Percentiles rank a stretch among this genome's conserved stretches.
Evolutionary conservation across 2,113 vertebrate genomes (phyloP).

Genomic region (Microcebus lehilahytsara): DNA sequence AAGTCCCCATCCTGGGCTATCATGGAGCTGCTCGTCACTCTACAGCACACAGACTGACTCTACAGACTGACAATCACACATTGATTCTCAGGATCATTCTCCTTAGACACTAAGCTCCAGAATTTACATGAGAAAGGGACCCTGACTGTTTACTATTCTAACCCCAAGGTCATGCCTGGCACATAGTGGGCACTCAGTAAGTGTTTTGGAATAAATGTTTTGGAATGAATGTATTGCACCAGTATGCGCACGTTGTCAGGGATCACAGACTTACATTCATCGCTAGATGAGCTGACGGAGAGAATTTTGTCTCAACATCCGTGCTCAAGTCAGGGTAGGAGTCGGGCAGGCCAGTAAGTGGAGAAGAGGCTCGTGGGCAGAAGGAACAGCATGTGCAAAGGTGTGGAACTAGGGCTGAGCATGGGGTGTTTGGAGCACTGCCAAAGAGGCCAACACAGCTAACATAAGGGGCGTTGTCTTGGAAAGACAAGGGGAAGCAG

Average conservation of each 20-base stretch:
- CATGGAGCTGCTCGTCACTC: background rate
- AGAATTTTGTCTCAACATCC: background rate
- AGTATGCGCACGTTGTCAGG: background rate
- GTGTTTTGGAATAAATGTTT: background rate
- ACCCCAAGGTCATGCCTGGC: background rate
- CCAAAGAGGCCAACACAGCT: background rate
- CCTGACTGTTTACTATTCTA: background rate
- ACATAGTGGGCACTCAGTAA: background rate
- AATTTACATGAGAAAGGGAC: background rate
- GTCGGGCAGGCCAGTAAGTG: too few species aligned
- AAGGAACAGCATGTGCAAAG: too few species aligned
- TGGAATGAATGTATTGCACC: background rate
- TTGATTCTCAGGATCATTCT: background rate
- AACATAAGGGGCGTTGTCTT: background rate
- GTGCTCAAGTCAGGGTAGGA: background rate
- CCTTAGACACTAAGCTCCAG: background rate
- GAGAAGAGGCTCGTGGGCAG: background rate
- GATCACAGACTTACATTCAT: too few species aligned
- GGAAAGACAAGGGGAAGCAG: background rate
- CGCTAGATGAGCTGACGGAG: background rate
- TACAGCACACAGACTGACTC: background rate
- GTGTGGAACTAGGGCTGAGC: background rate
- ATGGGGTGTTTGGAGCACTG: accelerated
- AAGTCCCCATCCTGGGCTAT: background rate
- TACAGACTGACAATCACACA: too few species aligned